Percentiles rank a stretch among this genome's conserved stretches.
phyloP scores from a whole-genome alignment of 2,113 vertebrate species.

The Romanogobio albipinnatus region DNA sequence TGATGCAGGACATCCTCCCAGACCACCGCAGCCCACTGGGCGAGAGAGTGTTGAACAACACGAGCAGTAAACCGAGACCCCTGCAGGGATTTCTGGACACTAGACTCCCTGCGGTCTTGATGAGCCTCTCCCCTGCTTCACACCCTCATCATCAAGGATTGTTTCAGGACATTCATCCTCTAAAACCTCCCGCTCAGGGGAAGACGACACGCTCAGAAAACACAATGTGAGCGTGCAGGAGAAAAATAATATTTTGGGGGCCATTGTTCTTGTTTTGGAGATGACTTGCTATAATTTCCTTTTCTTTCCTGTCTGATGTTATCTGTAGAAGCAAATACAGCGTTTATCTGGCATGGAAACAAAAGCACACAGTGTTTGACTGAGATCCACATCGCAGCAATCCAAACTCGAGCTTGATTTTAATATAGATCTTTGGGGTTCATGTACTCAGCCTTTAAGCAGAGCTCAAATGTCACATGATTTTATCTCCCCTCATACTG shows the following conservation, averaged over 20 bases:
- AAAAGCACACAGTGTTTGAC: slow-evolving; percentile 64
- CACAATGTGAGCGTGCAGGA: slow-evolving; percentile 10
- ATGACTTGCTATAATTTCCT: slow-evolving; percentile 69
- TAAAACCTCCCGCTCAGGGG: not conserved
- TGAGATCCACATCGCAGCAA: slow-evolving; percentile 66
- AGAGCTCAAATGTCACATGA: slow-evolving; percentile 36
- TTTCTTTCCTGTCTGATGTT: slow-evolving; percentile 61
- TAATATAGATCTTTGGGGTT: slow-evolving; percentile 74
- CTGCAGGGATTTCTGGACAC: slow-evolving; percentile 46
- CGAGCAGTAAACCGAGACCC: slow-evolving; percentile 66
- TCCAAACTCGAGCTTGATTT: slow-evolving; percentile 70
- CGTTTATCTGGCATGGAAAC: slow-evolving; percentile 62
- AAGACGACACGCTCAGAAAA: slow-evolving; percentile 11
- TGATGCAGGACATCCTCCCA: slow-evolving; percentile 69
- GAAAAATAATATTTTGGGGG: slow-evolving; percentile 4
- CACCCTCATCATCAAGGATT: not conserved
- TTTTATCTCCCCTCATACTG: slow-evolving; percentile 40
- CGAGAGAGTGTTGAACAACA: slow-evolving; percentile 64
- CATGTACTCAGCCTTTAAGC: slow-evolving; percentile 43
- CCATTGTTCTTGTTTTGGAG: slow-evolving; percentile 56
- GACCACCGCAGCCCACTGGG: slow-evolving; percentile 47
- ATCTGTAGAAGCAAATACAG: slow-evolving; percentile 67
- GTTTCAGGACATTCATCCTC: slow-evolving; percentile 4
- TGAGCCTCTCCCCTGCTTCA: slow-evolving; percentile 21
- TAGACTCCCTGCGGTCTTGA: slow-evolving; percentile 28